Base-by-base conservation (phyloP, 1,140 invertebrate species). In the Cydia strobilella region DNA sequence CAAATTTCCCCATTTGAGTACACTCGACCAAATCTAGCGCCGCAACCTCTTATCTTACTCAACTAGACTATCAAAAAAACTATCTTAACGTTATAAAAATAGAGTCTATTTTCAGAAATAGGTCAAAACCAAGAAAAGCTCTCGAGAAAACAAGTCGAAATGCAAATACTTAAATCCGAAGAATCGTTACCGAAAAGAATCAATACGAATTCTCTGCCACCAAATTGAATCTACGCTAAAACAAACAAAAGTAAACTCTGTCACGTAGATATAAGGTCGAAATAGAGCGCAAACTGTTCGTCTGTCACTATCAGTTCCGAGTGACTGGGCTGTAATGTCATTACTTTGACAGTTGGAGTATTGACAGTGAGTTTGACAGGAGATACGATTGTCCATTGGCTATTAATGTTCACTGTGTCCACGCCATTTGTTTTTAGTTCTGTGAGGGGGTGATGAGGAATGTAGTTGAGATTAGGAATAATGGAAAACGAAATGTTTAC, bases 351-450 rank as follows among this genome's bases (percentile, higher is more conserved):
- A 76, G 2, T 66, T 54, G 77, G 77, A 76, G 83, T 82, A 82
- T 82, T 84, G 84, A 82, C 81, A 81, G 83, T 87, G 84, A 86
- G 80, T 85, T 87, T 84, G 83, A 86, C 84, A 81, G 79, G 75
- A 78, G 82, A 81, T 81, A 80, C 76, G 75, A 79, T 81, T 84
- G 77, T 77, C 69, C 76, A 54, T 13, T 72, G 69, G 39, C 74
- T 74, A 76, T 78, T 86, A 82, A 84, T 79, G 79, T 80, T 66
- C 71, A 65, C 73, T 74, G 76, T 81, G 79, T 79, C 84, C 85
- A 69, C 76, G 76, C 77, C 86, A 86, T 89, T 89, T 83, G 63
- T 66, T 66, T 63, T 6, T 63, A 27, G 59, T 63, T 18, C 15
- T 51, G 59, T n/a, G 54, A n/a, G 54, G 13, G 59, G 20, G 59